Evolutionary conservation across 2,888 invertebrate genomes (phyloP).

Genomic region (Ashinkailepas kermadecensis): DNA sequence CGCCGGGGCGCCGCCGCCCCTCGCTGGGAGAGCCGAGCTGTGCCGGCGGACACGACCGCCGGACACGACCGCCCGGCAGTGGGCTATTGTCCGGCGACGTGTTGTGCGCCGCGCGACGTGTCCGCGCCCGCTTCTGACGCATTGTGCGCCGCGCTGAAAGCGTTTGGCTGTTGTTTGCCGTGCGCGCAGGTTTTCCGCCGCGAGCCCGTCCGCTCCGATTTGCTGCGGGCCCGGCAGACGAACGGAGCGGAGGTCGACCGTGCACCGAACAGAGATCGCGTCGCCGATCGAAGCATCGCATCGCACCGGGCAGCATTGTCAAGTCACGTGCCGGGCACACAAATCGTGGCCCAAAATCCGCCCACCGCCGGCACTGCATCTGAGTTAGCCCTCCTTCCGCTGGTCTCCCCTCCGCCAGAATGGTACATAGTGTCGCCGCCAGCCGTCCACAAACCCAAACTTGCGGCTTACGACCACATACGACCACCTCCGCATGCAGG

Average conservation of each 20-base stretch:
- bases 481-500: not conserved
- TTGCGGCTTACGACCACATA: not conserved
- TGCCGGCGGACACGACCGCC: no score
- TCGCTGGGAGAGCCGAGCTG: no score
- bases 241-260: not conserved
- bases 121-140: not conserved
- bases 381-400: no score
- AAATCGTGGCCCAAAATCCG: no score
- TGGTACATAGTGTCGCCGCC: no score
- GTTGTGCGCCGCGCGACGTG: not conserved
- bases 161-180: not conserved
- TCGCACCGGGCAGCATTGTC: no score
- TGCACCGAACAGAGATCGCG: not conserved
- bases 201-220: not conserved
- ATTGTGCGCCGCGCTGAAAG: not conserved
- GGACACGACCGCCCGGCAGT: not conserved
- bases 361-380: no score
- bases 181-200: not conserved
- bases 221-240: not conserved
- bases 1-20: no score
- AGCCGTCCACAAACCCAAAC: no score
- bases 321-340: no score
- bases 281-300: not conserved
- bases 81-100: not conserved
- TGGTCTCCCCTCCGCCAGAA: no score